phyloP scores from a whole-genome alignment of 2,113 vertebrate species.

The Petromus typicus region DNA sequence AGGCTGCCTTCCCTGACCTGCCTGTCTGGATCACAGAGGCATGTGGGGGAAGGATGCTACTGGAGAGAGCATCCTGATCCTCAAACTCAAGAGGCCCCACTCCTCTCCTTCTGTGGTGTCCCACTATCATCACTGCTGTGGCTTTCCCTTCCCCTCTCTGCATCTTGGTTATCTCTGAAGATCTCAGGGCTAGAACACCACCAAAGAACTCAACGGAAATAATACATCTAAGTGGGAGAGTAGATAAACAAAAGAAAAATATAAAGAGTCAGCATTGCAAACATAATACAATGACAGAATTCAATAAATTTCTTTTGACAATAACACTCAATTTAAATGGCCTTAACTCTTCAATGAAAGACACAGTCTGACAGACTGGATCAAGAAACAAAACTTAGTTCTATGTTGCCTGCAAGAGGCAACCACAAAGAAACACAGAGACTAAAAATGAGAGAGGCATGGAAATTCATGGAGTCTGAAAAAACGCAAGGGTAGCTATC shows the following conservation, averaged over 20 bases:
- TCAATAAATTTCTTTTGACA: neutral
- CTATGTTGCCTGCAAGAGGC: neutral
- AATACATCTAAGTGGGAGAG: neutral
- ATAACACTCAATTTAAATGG: neutral
- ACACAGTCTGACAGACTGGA: neutral
- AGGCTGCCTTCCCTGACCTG: neutral
- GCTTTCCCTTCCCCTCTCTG: neutral
- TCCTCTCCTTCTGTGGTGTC: accelerated
- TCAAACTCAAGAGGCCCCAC: neutral
- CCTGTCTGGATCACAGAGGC: neutral
- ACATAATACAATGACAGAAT: neutral
- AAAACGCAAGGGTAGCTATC: neutral
- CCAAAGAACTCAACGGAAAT: neutral
- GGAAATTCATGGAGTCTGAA: neutral
- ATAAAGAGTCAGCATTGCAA: neutral
- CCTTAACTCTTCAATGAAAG: neutral
- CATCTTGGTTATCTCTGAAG: neutral
- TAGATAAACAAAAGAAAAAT: neutral
- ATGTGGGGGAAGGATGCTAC: neutral
- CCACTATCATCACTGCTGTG: neutral
- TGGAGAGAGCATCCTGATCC: neutral
- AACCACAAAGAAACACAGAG: neutral
- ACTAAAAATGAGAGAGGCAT: neutral
- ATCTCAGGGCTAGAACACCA: neutral
- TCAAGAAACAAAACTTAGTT: neutral